These are phyloP conservation scores for Podilymbus podiceps DNA, from an alignment of 2,113 vertebrate genomes.

Conservation along the genomic window DNA sequence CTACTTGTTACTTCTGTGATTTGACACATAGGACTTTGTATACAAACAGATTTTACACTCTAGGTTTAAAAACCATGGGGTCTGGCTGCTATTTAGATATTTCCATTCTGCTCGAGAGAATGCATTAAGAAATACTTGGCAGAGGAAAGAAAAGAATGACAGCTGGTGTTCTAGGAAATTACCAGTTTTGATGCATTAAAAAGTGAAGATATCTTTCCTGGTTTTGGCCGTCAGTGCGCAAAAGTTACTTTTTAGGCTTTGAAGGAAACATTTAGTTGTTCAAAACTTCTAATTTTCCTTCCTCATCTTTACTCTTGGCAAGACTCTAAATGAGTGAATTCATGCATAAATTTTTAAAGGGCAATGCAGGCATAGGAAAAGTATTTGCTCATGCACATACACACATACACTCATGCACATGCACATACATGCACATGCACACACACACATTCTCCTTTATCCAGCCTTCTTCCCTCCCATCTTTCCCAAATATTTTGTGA, in stretches of 20 bases:
- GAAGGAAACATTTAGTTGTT: neutral
- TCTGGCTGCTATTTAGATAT: neutral
- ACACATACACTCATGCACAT: neutral
- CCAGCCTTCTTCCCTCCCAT: neutral
- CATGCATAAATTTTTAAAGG: constrained; percentile 13
- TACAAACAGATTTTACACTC: neutral
- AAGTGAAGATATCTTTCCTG: neutral
- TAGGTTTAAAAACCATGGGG: neutral
- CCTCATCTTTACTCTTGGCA: neutral
- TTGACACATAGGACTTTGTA: neutral
- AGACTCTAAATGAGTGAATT: constrained; percentile 6
- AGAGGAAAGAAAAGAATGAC: neutral
- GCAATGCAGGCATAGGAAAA: neutral
- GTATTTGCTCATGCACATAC: neutral
- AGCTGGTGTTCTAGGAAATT: constrained; percentile 2
- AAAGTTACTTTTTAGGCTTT: neutral
- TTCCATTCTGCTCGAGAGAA: neutral
- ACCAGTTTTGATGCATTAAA: neutral
- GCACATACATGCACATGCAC: neutral
- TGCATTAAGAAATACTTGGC: neutral
- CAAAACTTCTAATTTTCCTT: neutral
- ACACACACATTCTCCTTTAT: neutral
- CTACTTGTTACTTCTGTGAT: neutral
- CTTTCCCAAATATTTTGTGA: neutral
- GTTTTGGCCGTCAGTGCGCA: neutral